Evolutionary conservation across 92 coral and sea anemone genomes (phyloP).

Genomic region (Meandrina meandrites): DNA sequence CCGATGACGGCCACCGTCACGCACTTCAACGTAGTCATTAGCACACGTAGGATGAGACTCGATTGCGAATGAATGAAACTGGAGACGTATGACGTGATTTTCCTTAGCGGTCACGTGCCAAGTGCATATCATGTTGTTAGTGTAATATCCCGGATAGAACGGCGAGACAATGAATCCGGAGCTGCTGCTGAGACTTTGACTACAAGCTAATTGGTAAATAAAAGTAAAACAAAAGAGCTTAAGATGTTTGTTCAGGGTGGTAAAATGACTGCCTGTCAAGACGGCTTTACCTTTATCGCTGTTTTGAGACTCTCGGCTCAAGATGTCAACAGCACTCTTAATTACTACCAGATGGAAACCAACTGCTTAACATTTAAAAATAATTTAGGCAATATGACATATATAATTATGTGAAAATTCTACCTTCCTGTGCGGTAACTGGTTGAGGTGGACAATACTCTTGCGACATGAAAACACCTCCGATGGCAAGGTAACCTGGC

Average conservation of each 20-base stretch:
- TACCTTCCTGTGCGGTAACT: constrained; percentile 48
- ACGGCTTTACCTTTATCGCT: too few species aligned
- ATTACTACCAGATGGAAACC: not conserved
- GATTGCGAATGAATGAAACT: constrained; percentile 48
- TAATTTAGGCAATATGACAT: not conserved
- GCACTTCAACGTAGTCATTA: constrained; percentile 68
- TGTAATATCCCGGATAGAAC: constrained; percentile 74
- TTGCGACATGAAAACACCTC: constrained; percentile 50
- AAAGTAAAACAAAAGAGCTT: not conserved
- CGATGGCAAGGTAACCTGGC: constrained; percentile 61
- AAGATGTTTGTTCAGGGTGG: not conserved
- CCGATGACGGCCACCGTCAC: constrained; percentile 43
- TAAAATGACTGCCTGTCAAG: not conserved
- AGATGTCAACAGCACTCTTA: not conserved
- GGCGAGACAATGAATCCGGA: constrained; percentile 73
- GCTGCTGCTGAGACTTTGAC: constrained; percentile 14
- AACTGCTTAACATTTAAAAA: not conserved
- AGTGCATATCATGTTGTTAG: constrained; percentile 53
- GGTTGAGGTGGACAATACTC: constrained; percentile 49
- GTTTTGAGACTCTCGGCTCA: not conserved
- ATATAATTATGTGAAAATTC: not conserved
- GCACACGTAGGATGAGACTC: constrained; percentile 62
- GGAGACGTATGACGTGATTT: constrained; percentile 63
- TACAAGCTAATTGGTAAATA: constrained; percentile 31
- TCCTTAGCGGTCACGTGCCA: constrained; percentile 66